A percentile compares a stretch with the other conserved stretches of the same genome.
Evolutionary conservation across 2,888 invertebrate species (phyloP).

Genomic region (Drosophila niveifrons): DNA sequence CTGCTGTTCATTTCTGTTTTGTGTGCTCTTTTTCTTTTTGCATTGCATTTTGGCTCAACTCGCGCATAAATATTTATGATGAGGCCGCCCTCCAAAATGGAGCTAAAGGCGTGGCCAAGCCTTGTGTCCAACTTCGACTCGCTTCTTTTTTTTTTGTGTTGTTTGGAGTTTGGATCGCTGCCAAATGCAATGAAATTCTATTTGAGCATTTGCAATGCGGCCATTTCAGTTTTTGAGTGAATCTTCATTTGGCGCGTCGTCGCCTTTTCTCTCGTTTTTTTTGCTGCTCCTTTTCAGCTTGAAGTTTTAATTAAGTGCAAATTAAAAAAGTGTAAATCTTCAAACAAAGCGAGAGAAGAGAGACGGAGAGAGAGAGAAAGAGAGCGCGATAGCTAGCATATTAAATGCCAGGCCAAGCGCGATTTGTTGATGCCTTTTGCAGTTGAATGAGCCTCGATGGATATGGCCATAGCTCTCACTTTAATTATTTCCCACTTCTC

Average conservation of each 20-base stretch:
- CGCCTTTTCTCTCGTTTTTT: constrained; percentile 11
- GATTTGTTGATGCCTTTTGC: constrained; percentile 10
- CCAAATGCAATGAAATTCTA: constrained; percentile 78
- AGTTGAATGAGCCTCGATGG: constrained; percentile 2
- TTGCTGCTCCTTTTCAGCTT: constrained; percentile 24
- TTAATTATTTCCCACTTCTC: neutral
- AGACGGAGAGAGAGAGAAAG: no score
- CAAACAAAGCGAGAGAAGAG: neutral
- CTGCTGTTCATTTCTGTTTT: constrained; percentile 46
- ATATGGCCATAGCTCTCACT: neutral
- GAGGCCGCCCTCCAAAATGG: constrained; percentile 20
- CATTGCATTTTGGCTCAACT: constrained; percentile 66
- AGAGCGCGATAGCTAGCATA: neutral
- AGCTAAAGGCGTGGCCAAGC: constrained; percentile 31
- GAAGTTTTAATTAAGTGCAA: constrained; percentile 79
- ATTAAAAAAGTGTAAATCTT: constrained; percentile 70
- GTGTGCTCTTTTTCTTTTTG: neutral
- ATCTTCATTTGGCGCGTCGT: constrained; percentile 45
- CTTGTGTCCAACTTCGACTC: constrained; percentile 2
- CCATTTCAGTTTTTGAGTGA: constrained; percentile 52
- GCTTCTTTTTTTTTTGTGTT: constrained; percentile 35
- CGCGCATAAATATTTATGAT: constrained; percentile 75
- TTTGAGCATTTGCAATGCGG: constrained; percentile 64
- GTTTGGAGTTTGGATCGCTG: constrained; percentile 69
- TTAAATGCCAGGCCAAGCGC: constrained; percentile 4